A percentile compares a stretch with the other conserved stretches of the same genome.
phyloP scores from a whole-genome alignment of 2,797 vertebrate genomes.

The Phylloscopus collybita region DNA sequence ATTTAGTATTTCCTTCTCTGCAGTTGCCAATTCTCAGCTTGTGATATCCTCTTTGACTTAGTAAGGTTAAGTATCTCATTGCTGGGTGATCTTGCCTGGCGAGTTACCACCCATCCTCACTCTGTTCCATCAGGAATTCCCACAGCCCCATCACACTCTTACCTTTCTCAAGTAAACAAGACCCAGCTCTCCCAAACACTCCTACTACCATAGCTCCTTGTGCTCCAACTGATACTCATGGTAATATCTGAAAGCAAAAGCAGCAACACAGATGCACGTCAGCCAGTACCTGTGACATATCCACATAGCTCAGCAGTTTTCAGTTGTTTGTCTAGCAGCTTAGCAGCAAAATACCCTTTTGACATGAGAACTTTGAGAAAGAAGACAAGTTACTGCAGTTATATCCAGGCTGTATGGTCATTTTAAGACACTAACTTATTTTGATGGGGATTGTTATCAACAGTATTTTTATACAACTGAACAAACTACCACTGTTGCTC shows the following conservation, averaged over 20 bases:
- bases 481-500: neutral
- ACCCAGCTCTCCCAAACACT: conserved; percentile 62
- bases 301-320: neutral
- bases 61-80: neutral
- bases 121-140: neutral
- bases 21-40: neutral
- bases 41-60: neutral
- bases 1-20: neutral
- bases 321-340: neutral
- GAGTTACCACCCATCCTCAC: neutral
- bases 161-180: conserved; percentile 60
- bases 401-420: neutral
- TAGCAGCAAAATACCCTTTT: neutral
- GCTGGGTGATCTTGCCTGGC: neutral
- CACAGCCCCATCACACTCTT: conserved; percentile 44
- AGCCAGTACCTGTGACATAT: conserved; percentile 34
- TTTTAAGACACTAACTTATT: neutral
- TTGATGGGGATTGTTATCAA: neutral
- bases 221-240: conserved; percentile 49
- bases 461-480: neutral
- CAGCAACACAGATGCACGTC: conserved; percentile 44
- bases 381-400: neutral
- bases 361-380: neutral
- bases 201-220: conserved; percentile 54
- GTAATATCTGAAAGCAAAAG: conserved; percentile 62